phyloP scores from a whole-genome alignment of 23 tunicate species.

The Corella eumyota region DNA sequence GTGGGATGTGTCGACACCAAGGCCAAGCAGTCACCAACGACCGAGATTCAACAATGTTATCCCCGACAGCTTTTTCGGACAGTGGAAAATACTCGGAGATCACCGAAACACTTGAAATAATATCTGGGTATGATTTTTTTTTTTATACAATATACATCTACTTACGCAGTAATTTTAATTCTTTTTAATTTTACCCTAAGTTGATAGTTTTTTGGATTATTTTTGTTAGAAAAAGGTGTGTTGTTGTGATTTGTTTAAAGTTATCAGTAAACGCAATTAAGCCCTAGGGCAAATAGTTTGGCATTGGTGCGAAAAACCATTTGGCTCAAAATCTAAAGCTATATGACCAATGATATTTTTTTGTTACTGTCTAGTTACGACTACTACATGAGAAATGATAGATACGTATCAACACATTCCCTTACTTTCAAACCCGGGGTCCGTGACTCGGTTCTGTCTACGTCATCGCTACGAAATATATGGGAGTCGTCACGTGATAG shows the following conservation, averaged over 20 bases:
- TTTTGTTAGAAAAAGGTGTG: too few relatives aligned
- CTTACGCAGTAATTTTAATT: too few relatives aligned
- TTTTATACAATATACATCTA: too few relatives aligned
- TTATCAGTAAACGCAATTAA: too few relatives aligned
- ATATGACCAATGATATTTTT: too few relatives aligned
- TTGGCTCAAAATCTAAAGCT: too few relatives aligned
- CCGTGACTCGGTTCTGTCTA: constrained; percentile 13
- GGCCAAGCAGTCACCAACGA: constrained; percentile 4
- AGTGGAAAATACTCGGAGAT: constrained; percentile 32
- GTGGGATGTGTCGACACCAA: constrained; percentile 7
- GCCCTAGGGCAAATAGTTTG: too few relatives aligned
- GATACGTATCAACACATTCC: not conserved
- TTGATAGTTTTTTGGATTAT: too few relatives aligned
- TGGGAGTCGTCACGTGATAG: constrained; percentile 4
- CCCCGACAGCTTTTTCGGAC: constrained; percentile 52
- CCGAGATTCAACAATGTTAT: constrained; percentile 17
- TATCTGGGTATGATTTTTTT: constrained; percentile 3
- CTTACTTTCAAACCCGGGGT: constrained; percentile 10
- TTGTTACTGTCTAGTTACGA: constrained; percentile 19
- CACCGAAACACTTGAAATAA: constrained; percentile 21
- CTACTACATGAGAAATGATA: constrained; percentile 11
- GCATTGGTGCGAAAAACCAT: too few relatives aligned
- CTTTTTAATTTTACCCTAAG: too few relatives aligned
- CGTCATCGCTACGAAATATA: constrained; percentile 20
- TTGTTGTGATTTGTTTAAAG: too few relatives aligned